phyloP scores from a whole-genome alignment of 2,888 invertebrate species.

The Chrysina gloriosa region DNA sequence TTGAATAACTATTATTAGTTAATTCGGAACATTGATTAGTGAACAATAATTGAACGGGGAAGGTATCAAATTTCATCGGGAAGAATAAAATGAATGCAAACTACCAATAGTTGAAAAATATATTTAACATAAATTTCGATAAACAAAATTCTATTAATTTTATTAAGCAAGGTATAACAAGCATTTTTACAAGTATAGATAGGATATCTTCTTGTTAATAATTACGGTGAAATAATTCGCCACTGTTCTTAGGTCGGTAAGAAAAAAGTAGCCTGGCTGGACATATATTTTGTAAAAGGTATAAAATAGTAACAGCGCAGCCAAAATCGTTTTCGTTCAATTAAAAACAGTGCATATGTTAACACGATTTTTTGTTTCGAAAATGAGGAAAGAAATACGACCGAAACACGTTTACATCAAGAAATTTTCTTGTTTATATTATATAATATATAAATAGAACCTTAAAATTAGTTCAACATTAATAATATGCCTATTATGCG shows the following conservation, averaged over 20 bases:
- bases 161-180: constrained; percentile 55
- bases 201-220: constrained; percentile 39
- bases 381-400: constrained; percentile 11
- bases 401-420: constrained; percentile 27
- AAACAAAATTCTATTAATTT: constrained; percentile 54
- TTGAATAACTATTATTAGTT: too few relatives aligned
- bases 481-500: constrained; percentile 36
- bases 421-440: constrained; percentile 34
- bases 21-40: too few relatives aligned
- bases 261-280: constrained; percentile 32
- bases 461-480: constrained; percentile 35
- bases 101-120: constrained; percentile 49
- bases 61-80: not conserved
- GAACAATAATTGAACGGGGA: too few relatives aligned
- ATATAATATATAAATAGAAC: constrained; percentile 31
- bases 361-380: constrained; percentile 3
- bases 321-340: not conserved
- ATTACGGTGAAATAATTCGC: constrained; percentile 36
- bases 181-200: constrained; percentile 51
- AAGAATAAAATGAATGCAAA: not conserved
- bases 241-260: constrained; percentile 40
- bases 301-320: constrained; percentile 3
- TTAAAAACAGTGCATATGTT: constrained; percentile 22
- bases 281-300: not conserved
- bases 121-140: constrained; percentile 53